A percentile compares a stretch with the other conserved stretches of the same genome.
These are phyloP conservation scores for Hoplostethus atlanticus DNA, from an alignment of 2,797 vertebrate genomes.

Conservation along the genomic window DNA sequence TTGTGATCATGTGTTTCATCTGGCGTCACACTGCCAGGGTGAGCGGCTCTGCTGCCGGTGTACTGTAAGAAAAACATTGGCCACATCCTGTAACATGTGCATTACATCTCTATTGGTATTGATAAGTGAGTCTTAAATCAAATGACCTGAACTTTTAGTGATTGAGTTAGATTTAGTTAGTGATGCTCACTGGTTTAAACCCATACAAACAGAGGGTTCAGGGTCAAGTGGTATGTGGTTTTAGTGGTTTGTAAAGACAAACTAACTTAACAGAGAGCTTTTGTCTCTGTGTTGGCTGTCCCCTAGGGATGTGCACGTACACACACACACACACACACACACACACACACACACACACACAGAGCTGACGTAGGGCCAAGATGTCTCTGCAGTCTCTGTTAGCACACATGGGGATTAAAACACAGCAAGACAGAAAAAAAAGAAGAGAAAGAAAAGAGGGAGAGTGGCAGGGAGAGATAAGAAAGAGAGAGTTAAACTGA, in stretches of 20 bases:
- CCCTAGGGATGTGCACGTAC: conserved; percentile 31
- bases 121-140: too few species aligned
- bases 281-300: conserved; percentile 63
- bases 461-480: background rate
- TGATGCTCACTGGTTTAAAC: background rate
- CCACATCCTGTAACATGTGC: too few species aligned
- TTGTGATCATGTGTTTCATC: too few species aligned
- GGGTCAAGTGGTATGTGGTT: conserved; percentile 67
- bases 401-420: conserved; percentile 65
- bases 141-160: too few species aligned
- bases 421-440: conserved; percentile 51
- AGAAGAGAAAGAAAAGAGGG: background rate
- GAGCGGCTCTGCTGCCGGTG: too few species aligned
- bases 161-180: too few species aligned
- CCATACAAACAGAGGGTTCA: conserved; percentile 10
- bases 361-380: conserved; percentile 60
- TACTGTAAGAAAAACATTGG: too few species aligned
- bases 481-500: background rate
- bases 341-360: conserved; percentile 35
- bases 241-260: conserved; percentile 59
- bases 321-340: conserved; percentile 19
- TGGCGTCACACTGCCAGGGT: too few species aligned
- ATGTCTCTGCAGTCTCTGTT: conserved; percentile 61
- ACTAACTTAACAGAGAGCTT: conserved; percentile 63
- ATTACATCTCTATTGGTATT: too few species aligned